phyloP scores from a whole-genome alignment of 2,888 invertebrate genomes.

The Parasteatoda lunata region DNA sequence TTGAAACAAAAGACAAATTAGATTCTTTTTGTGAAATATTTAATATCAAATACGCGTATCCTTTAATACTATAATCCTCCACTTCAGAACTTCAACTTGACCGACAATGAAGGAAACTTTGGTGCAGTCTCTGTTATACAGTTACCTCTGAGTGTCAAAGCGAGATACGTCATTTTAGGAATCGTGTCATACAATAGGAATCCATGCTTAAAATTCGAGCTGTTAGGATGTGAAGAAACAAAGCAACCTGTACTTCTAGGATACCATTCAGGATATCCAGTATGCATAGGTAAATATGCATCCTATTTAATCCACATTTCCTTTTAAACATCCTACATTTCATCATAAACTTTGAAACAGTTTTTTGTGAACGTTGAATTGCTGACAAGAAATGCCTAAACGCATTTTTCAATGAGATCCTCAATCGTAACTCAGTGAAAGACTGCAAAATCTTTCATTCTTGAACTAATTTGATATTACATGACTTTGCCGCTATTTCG shows the following conservation, averaged over 20 bases:
- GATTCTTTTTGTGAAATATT: too few relatives aligned
- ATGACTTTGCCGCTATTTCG: too few relatives aligned
- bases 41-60: too few relatives aligned
- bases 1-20: too few relatives aligned
- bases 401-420: too few relatives aligned
- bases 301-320: not conserved
- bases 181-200: slow-evolving; percentile 98
- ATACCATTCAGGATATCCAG: slow-evolving; percentile 93
- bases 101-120: slow-evolving; percentile 96
- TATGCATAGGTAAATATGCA: slow-evolving; percentile 84
- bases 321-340: not conserved
- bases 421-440: too few relatives aligned
- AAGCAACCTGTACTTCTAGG: slow-evolving; percentile 87
- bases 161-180: slow-evolving; percentile 93
- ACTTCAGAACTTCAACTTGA: slow-evolving; percentile 88
- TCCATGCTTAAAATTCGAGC: slow-evolving; percentile 94
- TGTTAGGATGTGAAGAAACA: slow-evolving; percentile 93
- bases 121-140: slow-evolving; percentile 97
- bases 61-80: not conserved
- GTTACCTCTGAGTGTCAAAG: slow-evolving; percentile 92
- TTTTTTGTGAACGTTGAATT: too few relatives aligned
- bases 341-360: too few relatives aligned
- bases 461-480: too few relatives aligned
- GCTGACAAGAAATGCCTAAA: too few relatives aligned
- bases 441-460: too few relatives aligned